A percentile compares a stretch with the other conserved stretches of the same genome.
Conservation (phyloP, 2,888 invertebrate species). For the Clostera curtula region DNA sequence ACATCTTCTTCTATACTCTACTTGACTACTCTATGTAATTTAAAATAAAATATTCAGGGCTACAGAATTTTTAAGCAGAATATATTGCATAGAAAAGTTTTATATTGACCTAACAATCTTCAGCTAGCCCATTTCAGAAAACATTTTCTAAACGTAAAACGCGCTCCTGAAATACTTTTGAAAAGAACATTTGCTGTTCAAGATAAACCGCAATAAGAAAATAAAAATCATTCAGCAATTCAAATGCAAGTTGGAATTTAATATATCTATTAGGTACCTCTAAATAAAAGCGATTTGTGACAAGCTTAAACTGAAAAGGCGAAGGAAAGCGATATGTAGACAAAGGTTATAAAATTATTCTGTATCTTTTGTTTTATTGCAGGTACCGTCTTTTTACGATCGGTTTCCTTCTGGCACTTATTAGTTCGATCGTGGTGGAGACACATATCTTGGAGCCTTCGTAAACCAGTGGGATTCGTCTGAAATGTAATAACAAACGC, state of each 20-base stretch:
- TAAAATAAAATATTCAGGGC: no score
- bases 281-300: conserved; percentile 16
- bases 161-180: no score
- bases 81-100: no score
- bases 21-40: no score
- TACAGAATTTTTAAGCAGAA: no score
- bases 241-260: conserved; percentile 6
- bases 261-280: conserved; percentile 19
- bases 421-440: conserved; percentile 4
- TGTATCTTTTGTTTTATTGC: conserved; percentile 18
- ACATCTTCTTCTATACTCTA: no score
- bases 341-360: conserved; percentile 20
- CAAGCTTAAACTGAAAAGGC: conserved; percentile 19
- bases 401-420: conserved; percentile 8
- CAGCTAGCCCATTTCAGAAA: no score
- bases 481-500: background rate
- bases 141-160: no score
- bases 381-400: conserved; percentile 15
- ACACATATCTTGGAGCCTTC: conserved; percentile 2
- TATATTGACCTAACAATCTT: no score
- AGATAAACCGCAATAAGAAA: no score
- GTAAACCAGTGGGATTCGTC: background rate
- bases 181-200: no score
- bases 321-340: conserved; percentile 22
- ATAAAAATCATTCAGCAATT: no score